phyloP scores from a whole-genome alignment of 2,797 vertebrate genomes.

The Alectoris magna region DNA sequence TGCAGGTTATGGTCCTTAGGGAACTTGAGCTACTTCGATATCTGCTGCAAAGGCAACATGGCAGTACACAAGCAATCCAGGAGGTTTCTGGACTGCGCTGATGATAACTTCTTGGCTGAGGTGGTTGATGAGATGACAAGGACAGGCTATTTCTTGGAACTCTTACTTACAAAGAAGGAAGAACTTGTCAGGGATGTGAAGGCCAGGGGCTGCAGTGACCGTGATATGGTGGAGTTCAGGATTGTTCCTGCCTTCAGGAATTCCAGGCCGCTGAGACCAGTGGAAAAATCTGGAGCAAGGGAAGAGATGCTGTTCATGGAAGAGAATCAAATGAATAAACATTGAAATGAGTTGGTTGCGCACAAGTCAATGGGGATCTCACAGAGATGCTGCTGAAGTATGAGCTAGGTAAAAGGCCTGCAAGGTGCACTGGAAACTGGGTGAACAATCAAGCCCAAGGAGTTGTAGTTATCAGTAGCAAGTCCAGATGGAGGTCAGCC shows the following conservation, averaged over 20 bases:
- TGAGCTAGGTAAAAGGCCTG: not conserved
- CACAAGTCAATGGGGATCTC: not conserved
- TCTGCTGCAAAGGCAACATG: not conserved
- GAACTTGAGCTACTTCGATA: not conserved
- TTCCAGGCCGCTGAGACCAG: not conserved
- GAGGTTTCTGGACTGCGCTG: not conserved
- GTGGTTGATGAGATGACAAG: not conserved
- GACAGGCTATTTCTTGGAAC: not conserved
- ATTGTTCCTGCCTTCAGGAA: not conserved
- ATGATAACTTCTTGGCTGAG: not conserved
- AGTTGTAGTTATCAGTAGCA: not conserved
- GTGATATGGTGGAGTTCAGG: not conserved
- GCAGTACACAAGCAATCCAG: not conserved
- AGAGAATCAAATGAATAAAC: not conserved
- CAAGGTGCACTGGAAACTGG: not conserved
- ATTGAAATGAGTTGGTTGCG: not conserved
- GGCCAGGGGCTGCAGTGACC: not conserved
- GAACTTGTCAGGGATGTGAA: not conserved
- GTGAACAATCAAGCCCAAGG: not conserved
- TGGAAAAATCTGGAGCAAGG: not conserved
- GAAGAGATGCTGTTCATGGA: not conserved
- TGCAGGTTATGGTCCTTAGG: not conserved
- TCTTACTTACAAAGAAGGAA: not conserved
- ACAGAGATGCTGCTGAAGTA: not conserved
- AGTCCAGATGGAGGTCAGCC: not conserved